phyloP scores from a whole-genome alignment of 2,113 vertebrate species.

The Nothocercus nigrocapillus region DNA sequence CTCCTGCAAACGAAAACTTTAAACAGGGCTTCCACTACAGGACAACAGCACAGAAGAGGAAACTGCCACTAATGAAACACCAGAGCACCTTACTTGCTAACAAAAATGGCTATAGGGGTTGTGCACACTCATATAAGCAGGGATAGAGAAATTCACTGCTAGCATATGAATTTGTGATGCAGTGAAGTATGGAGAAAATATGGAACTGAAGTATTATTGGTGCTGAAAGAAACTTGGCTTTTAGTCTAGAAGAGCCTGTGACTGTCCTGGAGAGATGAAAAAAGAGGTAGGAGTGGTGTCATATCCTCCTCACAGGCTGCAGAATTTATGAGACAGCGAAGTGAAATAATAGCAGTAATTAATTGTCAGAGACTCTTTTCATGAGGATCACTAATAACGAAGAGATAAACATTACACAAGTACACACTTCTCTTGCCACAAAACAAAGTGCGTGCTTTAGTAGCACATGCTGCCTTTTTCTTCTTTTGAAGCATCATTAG shows the following conservation, averaged over 20 bases:
- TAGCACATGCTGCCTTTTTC: fast-evolving
- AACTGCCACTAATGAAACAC: not conserved
- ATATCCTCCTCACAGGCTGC: not conserved
- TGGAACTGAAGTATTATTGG: not conserved
- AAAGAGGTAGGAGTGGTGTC: not conserved
- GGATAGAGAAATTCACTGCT: not conserved
- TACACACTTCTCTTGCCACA: not conserved
- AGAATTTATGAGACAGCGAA: not conserved
- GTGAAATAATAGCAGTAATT: not conserved
- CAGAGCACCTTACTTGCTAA: not conserved
- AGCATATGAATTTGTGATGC: not conserved
- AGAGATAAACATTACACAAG: not conserved
- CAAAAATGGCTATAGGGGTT: not conserved
- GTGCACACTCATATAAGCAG: not conserved
- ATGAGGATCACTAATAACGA: not conserved
- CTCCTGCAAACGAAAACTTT: not conserved
- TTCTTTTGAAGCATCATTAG: not conserved
- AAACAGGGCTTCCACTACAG: not conserved
- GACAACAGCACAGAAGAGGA: not conserved
- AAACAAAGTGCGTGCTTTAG: not conserved
- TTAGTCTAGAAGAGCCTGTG: not conserved
- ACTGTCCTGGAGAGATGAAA: not conserved
- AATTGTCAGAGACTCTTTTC: not conserved
- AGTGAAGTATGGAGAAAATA: not conserved
- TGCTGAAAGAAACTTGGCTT: not conserved